Evolutionary conservation across 2,888 invertebrate genomes (phyloP), one percentile per base, ranked within the genome.

Genomic region (Ophonus ardosiacus): DNA sequence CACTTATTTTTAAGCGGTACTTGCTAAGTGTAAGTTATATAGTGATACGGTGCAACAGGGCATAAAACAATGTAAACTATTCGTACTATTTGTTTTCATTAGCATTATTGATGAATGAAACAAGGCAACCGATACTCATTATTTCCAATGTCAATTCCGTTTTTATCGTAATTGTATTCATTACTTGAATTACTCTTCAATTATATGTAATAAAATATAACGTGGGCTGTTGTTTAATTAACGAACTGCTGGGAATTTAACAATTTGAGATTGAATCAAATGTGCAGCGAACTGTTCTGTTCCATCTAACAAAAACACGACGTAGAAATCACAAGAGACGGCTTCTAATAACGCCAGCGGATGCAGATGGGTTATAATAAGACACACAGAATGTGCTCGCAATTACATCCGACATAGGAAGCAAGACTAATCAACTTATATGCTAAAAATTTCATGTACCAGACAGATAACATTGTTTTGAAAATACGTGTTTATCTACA

Each of bases 321-420:
- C 10, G 18, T 24, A 21, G 21, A 63, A 63, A 63, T 63, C 63
- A 63, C 63, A 13, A 63, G 59, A 61, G 59, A 61, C 59, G 18
- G 15, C 59, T 61, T 61, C 17, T 61, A 61, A 17, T 17, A 18
- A 18, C 18, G 59, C 15, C 8, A 61, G 3, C 59, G 59, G 59
- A 61, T 61, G 18, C 43, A 51, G 43, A 51, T 51, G 43, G 43
- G 0, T 17, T 61, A 61, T 61, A 61, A 17, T 8, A 61, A 61
- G 59, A 18, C 18, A 61, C 59, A 17, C 6, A 61, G 8, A 17
- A 15, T 61, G 18, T 61, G 17, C 17, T 18, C 6, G 17, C 59
- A 61, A 17, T 61, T 61, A 61, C 8, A 17, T 61, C 17, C 59
- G 43, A 51, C 13, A 1, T 51, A 43, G 13, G 43, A 2, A 51